A percentile compares a stretch with the other conserved stretches of the same genome.
These are phyloP conservation scores for Trissolcus brochymenae DNA, from an alignment of 2,888 invertebrate species.

Conservation along the genomic window DNA sequence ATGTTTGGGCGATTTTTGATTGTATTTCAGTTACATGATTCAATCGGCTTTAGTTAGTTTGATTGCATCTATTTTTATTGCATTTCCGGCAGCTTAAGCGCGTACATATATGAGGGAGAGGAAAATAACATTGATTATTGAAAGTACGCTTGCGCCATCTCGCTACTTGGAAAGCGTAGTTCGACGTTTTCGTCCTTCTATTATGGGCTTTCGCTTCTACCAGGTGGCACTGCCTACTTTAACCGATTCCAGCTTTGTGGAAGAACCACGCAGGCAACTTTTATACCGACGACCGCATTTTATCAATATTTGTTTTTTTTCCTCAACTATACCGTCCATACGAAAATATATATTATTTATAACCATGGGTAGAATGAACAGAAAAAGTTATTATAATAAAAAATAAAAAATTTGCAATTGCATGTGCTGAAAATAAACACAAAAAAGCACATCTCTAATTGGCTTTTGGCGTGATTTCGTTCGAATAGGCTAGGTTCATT, in stretches of 20 bases:
- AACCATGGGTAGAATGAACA: background rate
- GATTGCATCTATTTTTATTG: constrained; percentile 35
- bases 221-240: constrained; percentile 59
- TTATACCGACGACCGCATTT: constrained; percentile 55
- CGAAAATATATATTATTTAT: background rate
- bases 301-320: constrained; percentile 2
- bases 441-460: background rate
- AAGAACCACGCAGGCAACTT: constrained; percentile 52
- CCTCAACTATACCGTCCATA: too few relatives aligned
- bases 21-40: constrained; percentile 39
- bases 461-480: constrained; percentile 24
- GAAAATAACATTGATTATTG: constrained; percentile 55
- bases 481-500: constrained; percentile 3
- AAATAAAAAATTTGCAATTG: background rate
- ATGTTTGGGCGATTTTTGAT: constrained; percentile 29
- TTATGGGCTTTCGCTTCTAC: constrained; percentile 46
- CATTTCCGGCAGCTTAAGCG: constrained; percentile 23
- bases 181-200: constrained; percentile 53
- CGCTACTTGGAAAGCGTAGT: constrained; percentile 53
- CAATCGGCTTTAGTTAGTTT: constrained; percentile 43
- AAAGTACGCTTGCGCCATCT: constrained; percentile 59
- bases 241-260: constrained; percentile 51
- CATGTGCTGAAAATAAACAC: background rate
- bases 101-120: constrained; percentile 13
- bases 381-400: too few relatives aligned